Evolutionary conservation across 2,797 vertebrate species (phyloP).

Genomic region (Myiotriccus ornatus): DNA sequence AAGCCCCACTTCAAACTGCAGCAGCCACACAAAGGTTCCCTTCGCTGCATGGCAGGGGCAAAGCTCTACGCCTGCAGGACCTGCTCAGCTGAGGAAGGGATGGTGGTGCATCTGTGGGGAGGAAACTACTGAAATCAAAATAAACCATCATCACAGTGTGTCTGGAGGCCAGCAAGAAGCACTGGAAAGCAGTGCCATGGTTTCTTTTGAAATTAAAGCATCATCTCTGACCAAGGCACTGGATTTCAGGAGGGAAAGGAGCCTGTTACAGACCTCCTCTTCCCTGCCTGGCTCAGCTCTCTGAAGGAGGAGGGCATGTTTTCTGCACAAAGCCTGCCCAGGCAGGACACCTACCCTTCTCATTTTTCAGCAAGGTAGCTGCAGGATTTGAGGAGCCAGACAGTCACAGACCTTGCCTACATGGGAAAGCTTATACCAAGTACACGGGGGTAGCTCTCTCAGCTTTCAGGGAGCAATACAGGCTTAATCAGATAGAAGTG

Average conservation of each 20-base stretch:
- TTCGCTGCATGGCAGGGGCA: not conserved
- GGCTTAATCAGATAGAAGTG: not conserved
- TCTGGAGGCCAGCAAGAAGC: not conserved
- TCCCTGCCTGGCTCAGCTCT: not conserved
- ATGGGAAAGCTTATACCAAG: not conserved
- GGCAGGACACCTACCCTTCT: not conserved
- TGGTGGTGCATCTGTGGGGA: not conserved
- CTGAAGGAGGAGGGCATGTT: not conserved
- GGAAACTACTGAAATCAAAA: not conserved
- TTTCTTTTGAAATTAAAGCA: not conserved
- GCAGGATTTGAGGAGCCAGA: not conserved
- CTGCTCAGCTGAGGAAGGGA: not conserved
- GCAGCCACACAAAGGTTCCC: rapidly evolving
- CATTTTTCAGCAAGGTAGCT: not conserved
- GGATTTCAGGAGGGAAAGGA: not conserved
- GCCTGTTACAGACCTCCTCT: not conserved
- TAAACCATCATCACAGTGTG: not conserved
- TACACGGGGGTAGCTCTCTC: not conserved
- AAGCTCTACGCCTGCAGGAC: not conserved
- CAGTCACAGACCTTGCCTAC: not conserved
- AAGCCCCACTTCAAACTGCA: not conserved
- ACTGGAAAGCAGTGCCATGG: not conserved
- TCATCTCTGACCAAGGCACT: not conserved
- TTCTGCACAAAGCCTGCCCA: not conserved
- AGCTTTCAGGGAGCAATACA: not conserved